A percentile compares a stretch with the other conserved stretches of the same genome.
Conservation (phyloP, 2,113 vertebrate species). For the Ranitomeya variabilis region DNA sequence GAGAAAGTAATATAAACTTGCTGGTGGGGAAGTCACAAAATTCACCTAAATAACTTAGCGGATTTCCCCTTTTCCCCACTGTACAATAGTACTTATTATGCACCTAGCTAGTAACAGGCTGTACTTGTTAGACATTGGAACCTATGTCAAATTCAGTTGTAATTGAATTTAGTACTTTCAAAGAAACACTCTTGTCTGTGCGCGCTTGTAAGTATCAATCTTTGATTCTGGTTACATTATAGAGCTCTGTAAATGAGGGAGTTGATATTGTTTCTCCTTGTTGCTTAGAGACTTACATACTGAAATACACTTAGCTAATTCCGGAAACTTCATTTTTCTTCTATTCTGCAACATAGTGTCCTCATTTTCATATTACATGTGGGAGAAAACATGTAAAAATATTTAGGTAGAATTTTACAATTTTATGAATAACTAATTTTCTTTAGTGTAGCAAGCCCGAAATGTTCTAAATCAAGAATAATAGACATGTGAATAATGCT, state of each 20-base stretch:
- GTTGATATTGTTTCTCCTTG: conserved; percentile 38
- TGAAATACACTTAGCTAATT: conserved; percentile 17
- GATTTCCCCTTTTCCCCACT: conserved; percentile 66
- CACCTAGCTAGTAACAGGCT: conserved; percentile 68
- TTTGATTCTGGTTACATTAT: conserved; percentile 45
- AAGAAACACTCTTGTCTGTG: conserved; percentile 69
- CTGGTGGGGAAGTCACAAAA: conserved; percentile 69
- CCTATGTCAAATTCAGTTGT: conserved; percentile 68
- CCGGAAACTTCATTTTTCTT: background rate
- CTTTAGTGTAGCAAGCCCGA: background rate
- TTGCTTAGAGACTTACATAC: conserved; percentile 5
- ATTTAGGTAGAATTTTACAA: background rate
- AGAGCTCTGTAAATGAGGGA: conserved; percentile 27
- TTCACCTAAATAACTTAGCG: conserved; percentile 65
- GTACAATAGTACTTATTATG: conserved; percentile 68
- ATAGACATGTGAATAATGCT: too few relatives aligned
- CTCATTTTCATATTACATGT: background rate
- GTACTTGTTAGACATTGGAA: conserved; percentile 75
- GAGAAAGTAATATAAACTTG: conserved; percentile 62
- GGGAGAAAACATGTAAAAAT: background rate
- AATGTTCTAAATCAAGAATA: background rate
- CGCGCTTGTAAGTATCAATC: conserved; percentile 46
- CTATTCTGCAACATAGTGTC: background rate
- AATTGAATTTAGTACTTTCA: conserved; percentile 73
- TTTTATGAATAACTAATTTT: background rate